Evolutionary conservation across 2,888 invertebrate species (phyloP).

Genomic region (Cenopis cana): DNA sequence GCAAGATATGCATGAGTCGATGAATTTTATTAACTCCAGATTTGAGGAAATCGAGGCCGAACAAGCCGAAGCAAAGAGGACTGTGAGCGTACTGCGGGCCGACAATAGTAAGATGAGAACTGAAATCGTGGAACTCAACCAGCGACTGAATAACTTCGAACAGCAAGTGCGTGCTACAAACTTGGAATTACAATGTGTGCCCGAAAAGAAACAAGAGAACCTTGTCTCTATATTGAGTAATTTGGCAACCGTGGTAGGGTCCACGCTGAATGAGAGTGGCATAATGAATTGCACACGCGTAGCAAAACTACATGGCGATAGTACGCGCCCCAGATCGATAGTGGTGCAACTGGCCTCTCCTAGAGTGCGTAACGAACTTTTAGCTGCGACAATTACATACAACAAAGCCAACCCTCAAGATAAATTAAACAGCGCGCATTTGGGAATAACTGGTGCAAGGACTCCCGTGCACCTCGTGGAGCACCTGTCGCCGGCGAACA

Average conservation of each 20-base stretch:
- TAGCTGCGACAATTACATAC: not conserved
- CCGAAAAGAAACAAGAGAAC: slow-evolving; percentile 7
- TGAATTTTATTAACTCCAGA: not conserved
- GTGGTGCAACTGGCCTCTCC: slow-evolving; percentile 1
- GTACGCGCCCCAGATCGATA: slow-evolving; percentile 6
- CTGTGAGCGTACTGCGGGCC: not conserved
- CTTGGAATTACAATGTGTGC: slow-evolving; percentile 15
- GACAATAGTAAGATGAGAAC: slow-evolving; percentile 7
- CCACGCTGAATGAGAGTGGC: not conserved
- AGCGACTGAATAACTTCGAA: not conserved
- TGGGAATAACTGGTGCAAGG: too few species aligned
- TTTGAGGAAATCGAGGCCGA: too few species aligned
- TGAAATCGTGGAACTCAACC: not conserved
- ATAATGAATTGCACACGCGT: slow-evolving; percentile 5
- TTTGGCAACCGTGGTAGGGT: not conserved
- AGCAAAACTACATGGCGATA: not conserved
- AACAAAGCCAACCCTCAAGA: slow-evolving; percentile 6
- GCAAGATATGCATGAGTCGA: slow-evolving; percentile 3
- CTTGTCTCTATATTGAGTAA: not conserved
- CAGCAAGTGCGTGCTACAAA: slow-evolving; percentile 1
- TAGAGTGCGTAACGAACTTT: slow-evolving; percentile 5
- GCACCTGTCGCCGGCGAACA: too few species aligned
- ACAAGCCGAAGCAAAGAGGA: slow-evolving; percentile 9
- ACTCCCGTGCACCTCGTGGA: too few species aligned
- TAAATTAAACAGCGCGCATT: not conserved